Conservation (phyloP, 2,113 vertebrate genomes). For the Calidris pygmaea region DNA sequence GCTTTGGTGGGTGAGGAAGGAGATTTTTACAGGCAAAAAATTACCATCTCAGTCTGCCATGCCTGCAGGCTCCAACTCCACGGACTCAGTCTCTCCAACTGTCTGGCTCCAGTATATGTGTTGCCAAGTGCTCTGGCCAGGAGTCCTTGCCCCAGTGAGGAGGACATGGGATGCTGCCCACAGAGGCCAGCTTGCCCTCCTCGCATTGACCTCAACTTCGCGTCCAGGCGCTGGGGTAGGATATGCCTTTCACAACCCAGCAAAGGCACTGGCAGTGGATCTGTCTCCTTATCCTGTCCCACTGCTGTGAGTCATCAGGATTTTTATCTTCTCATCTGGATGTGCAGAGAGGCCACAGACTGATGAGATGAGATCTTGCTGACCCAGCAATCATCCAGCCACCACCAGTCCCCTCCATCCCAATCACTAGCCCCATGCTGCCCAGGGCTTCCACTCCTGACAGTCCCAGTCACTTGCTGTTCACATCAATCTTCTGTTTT, state of each 20-base stretch:
- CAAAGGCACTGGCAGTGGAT: not conserved
- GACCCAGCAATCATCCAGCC: not conserved
- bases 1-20: not conserved
- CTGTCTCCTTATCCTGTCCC: not conserved
- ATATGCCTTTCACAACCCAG: not conserved
- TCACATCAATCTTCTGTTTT: not conserved
- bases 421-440: not conserved
- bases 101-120: not conserved
- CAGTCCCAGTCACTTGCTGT: rapidly evolving
- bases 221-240: not conserved
- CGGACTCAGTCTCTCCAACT: not conserved
- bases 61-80: not conserved
- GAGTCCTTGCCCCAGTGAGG: not conserved
- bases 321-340: not conserved
- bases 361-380: not conserved
- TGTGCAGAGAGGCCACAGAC: not conserved
- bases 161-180: not conserved
- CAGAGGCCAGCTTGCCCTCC: not conserved
- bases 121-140: not conserved
- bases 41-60: not conserved
- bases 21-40: not conserved
- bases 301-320: not conserved
- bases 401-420: not conserved
- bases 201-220: not conserved
- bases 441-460: not conserved